A percentile compares a stretch with the other conserved stretches of the same genome.
Evolutionary conservation across 2,888 invertebrate genomes (phyloP).

Genomic region (Spisula solida): DNA sequence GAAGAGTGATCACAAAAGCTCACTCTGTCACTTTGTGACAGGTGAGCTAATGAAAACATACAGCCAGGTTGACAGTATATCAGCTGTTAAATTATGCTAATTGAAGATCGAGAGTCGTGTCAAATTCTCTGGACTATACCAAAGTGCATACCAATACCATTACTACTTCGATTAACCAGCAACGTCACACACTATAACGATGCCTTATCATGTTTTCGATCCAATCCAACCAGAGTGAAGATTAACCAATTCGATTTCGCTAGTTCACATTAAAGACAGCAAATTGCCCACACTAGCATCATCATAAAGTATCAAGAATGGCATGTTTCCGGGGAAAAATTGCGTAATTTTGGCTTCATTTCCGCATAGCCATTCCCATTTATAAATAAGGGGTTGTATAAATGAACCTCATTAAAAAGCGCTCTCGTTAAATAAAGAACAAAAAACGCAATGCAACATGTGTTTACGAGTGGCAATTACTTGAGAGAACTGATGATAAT

Average conservation of each 20-base stretch:
- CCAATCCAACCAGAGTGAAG: background rate
- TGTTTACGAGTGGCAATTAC: background rate
- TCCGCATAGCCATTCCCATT: background rate
- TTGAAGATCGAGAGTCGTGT: no score
- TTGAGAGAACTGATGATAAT: background rate
- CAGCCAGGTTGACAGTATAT: no score
- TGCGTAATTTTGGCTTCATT: slow-evolving; percentile 8
- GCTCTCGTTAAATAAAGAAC: background rate
- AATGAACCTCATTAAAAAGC: background rate
- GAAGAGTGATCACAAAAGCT: no score
- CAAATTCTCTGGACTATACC: no score
- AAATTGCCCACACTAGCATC: background rate
- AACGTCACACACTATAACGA: no score
- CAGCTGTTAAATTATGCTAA: no score
- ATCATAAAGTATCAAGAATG: background rate
- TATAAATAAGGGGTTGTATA: background rate
- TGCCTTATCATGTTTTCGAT: background rate
- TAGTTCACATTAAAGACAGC: slow-evolving; percentile 18
- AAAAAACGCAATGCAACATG: background rate
- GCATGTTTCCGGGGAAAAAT: background rate
- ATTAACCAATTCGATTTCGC: background rate
- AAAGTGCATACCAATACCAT: no score
- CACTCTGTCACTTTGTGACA: no score
- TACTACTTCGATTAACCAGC: no score
- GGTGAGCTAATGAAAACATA: no score